Evolutionary conservation across 2,113 vertebrate species (phyloP).

Genomic region (Heterocephalus glaber): DNA sequence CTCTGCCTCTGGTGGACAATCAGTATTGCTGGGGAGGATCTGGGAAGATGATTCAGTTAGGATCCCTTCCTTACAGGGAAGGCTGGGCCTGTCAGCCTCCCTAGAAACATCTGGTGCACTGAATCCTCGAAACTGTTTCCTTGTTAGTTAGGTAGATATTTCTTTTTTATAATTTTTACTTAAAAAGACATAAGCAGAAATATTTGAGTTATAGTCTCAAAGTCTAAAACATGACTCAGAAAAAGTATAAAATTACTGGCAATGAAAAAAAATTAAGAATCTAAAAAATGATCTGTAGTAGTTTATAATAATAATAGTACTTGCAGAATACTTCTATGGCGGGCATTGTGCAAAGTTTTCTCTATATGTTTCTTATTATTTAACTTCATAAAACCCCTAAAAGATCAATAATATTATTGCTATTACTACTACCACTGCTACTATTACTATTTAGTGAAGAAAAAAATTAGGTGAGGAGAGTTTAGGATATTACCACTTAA

Average conservation of each 20-base stretch:
- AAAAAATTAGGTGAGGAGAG: neutral
- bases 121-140: neutral
- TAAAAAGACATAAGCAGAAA: neutral
- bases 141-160: neutral
- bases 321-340: neutral
- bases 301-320: neutral
- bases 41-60: neutral
- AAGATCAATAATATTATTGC: neutral
- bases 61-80: neutral
- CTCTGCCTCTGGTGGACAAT: neutral
- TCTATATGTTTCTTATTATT: neutral
- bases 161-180: neutral
- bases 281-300: neutral
- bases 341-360: neutral
- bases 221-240: neutral
- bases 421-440: neutral
- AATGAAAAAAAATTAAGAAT: neutral
- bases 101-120: neutral
- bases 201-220: conserved; percentile 8
- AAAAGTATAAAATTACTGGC: neutral
- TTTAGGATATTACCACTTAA: neutral
- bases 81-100: neutral
- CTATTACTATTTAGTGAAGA: neutral
- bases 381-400: neutral
- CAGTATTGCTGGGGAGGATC: neutral